Evolutionary conservation across 2,888 invertebrate species (phyloP).

Genomic region (Biston betularia): DNA sequence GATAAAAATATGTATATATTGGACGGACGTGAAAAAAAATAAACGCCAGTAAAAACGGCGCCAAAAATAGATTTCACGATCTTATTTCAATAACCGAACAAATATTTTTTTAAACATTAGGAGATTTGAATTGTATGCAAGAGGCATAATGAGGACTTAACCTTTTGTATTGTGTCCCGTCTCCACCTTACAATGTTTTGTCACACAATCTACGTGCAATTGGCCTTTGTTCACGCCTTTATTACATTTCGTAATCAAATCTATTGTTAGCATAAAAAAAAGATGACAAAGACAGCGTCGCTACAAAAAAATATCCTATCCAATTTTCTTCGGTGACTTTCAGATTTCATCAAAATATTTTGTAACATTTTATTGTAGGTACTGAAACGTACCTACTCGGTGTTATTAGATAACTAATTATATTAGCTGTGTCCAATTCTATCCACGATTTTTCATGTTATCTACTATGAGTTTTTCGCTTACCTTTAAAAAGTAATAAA

Average conservation of each 20-base stretch:
- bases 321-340: constrained; percentile 20
- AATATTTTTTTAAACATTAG: not conserved
- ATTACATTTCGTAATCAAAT: constrained; percentile 39
- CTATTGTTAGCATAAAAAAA: constrained; percentile 39
- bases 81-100: no score
- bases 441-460: not conserved
- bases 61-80: no score
- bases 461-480: no score
- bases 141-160: constrained; percentile 3
- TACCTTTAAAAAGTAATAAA: no score
- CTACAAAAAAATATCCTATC: constrained; percentile 9
- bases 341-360: constrained; percentile 16
- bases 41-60: no score
- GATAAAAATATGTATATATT: no score
- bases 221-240: constrained; percentile 32
- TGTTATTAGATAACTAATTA: not conserved
- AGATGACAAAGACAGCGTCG: constrained; percentile 14
- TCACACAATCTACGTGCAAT: constrained; percentile 20
- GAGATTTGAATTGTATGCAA: not conserved
- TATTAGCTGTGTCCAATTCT: not conserved
- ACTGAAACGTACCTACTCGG: constrained; percentile 1
- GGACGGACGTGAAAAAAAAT: no score
- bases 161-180: constrained; percentile 7
- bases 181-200: constrained; percentile 13
- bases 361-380: constrained; percentile 11